Evolutionary conservation across 2,113 vertebrate species (phyloP), one percentile per base, ranked within the genome.

Genomic region (Gulo gulo): DNA sequence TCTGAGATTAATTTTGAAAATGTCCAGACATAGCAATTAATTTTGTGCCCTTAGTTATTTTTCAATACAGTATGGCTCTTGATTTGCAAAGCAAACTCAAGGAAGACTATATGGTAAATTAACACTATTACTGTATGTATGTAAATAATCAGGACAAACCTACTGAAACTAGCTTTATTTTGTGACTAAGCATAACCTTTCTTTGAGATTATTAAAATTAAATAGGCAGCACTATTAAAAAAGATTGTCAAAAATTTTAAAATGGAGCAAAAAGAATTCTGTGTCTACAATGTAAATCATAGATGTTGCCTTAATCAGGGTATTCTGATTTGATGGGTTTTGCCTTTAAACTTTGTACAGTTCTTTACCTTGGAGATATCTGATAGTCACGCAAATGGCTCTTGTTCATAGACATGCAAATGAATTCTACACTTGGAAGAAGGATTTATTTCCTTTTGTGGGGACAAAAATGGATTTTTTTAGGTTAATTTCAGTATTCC

Each of bases 161-260:
- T 61, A 85, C 34, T 34, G 91, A 85, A 94, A 42, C 4, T 5
- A 61, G 71, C 6, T 36, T 88, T 73, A 61, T 85, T 93, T 91
- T 94, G 10, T 80, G 61, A 90, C 39, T 80, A 45, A 96, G 39
- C 84, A 91, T 61, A 24, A 71, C n/a, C 42, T 83, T 96, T 86
- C 23, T 36, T 59, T 65, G 23, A 24, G 21, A 91, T 52, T 79
- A 55, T 89, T 84, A 79, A 50, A 7, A 89, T 71, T 20, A 86
- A 90, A 36, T 23, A 26, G n/a, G n/a, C 34, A 57, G 18, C 36
- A 76, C 29, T 76, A 13, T 57, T 88, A 76, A 65, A n/a, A 92
- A 65, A 74, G 26, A n/a, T 29, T 88, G 34, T 76, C 21, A 88
- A 88, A 82, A 76, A 16, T 39, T 96, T 71, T 78, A 26, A 73